Evolutionary conservation across 2,888 invertebrate species (phyloP), one percentile per base, ranked within the genome.

Genomic region (Amblyjoppa proteus): DNA sequence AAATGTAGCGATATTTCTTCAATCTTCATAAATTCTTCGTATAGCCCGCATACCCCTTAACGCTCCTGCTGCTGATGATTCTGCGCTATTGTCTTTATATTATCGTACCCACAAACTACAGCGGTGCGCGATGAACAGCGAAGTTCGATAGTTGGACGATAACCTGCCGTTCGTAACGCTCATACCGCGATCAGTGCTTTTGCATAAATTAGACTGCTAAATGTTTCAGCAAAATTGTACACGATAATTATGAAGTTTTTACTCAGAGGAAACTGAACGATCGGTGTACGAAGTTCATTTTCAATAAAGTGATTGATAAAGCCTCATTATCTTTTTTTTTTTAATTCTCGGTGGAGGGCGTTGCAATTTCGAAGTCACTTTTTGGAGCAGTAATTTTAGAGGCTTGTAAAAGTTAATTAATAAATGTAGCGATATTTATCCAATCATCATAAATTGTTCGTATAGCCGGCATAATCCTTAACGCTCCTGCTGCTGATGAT

Each of bases 111-210:
- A 58, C 56, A 66, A 73, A 77, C 78, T 68, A 68, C 28, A 68
- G 51, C 74, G 79, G 64, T 64, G 74, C 31, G n/a, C 38, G 38
- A 38, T 51, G 28, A 38, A 51, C 74, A 41, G 61, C 61, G 53
- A 11, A 38, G 58, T 69, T 31, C 51, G 61, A 83, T 79, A 53
- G 74, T 74, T 69, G 28, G 25, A 69, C 66, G 78, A 83, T 78
- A 83, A 78, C 69, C 79, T 38, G 73, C 74, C 51, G 49, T 66
- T 73, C 73, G 16, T 41, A 25, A 34, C 56, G 56, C 53, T 4
- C 20, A 20, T 38, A 56, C 20, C 56, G 71, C 56, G 16, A 13
- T 25, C 34, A 41, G 16, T 56, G 41, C 38, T 73, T 31, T 6
- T 20, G 20, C 73, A 38, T 73, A 4, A 11, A 16, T 31, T 1